These are phyloP conservation scores for Zosterops hypoxanthus DNA, from an alignment of 2,113 vertebrate species.

Conservation along the genomic window DNA sequence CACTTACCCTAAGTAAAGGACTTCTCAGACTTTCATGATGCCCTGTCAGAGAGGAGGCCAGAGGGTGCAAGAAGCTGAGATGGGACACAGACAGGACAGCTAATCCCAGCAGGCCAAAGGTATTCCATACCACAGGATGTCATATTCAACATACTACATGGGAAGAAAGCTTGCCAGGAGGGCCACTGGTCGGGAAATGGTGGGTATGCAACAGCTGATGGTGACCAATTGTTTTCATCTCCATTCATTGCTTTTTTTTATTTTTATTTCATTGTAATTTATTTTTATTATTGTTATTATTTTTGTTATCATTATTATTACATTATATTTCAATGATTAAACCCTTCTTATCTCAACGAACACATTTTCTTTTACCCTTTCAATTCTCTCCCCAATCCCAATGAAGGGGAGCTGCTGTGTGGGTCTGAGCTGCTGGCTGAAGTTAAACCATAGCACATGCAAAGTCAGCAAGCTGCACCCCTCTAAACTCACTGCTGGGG, in stretches of 20 bases:
- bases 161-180: not conserved
- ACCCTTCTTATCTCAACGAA: not conserved
- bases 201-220: no score
- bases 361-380: not conserved
- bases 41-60: not conserved
- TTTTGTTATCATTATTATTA: not conserved
- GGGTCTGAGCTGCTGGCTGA: not conserved
- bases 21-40: not conserved
- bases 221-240: not conserved
- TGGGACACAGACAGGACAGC: not conserved
- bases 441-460: not conserved
- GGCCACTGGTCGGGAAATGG: not conserved
- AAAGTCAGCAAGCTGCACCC: not conserved
- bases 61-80: not conserved
- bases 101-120: not conserved
- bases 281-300: not conserved
- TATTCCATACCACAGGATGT: not conserved
- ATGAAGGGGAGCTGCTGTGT: fast-evolving
- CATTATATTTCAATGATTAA: not conserved
- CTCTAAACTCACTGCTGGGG: not conserved
- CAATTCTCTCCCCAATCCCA: no score
- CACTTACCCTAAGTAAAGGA: not conserved
- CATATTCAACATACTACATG: not conserved
- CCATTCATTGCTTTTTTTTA: not conserved
- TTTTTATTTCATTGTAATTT: not conserved